phyloP scores from a whole-genome alignment of 2,797 vertebrate species.

The Catharus ustulatus region DNA sequence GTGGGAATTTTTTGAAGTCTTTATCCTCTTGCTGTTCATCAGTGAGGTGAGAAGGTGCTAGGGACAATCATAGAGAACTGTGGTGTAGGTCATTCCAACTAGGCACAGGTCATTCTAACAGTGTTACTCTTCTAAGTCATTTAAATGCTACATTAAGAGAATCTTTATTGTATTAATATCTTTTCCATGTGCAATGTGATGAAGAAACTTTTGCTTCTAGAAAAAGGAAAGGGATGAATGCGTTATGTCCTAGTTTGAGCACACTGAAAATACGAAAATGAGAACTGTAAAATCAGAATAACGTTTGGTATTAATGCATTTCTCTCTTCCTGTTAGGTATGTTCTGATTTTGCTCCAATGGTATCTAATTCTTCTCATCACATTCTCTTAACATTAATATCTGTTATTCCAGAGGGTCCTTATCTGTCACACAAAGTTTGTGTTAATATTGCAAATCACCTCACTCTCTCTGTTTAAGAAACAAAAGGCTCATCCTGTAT shows the following conservation, averaged over 20 bases:
- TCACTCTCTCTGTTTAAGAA: background rate
- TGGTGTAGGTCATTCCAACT: background rate
- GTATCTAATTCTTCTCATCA: background rate
- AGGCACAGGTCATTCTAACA: background rate
- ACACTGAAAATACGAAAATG: background rate
- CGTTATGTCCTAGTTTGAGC: background rate
- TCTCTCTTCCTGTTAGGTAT: background rate
- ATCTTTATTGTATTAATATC: background rate
- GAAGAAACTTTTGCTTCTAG: background rate
- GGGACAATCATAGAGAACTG: background rate
- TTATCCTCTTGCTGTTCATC: background rate
- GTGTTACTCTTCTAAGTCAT: background rate
- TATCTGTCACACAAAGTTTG: background rate
- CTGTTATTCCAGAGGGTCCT: background rate
- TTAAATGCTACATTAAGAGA: background rate
- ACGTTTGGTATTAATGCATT: background rate
- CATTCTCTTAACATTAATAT: background rate
- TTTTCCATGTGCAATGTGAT: background rate
- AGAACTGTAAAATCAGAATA: background rate
- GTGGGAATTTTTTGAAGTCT: background rate
- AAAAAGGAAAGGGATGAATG: background rate
- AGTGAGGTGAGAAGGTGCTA: background rate
- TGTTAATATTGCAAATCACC: background rate
- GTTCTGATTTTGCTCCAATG: background rate
- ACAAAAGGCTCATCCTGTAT: background rate